Evolutionary conservation across 2,888 invertebrate species (phyloP).

Genomic region (Mesorhabditis sp.): DNA sequence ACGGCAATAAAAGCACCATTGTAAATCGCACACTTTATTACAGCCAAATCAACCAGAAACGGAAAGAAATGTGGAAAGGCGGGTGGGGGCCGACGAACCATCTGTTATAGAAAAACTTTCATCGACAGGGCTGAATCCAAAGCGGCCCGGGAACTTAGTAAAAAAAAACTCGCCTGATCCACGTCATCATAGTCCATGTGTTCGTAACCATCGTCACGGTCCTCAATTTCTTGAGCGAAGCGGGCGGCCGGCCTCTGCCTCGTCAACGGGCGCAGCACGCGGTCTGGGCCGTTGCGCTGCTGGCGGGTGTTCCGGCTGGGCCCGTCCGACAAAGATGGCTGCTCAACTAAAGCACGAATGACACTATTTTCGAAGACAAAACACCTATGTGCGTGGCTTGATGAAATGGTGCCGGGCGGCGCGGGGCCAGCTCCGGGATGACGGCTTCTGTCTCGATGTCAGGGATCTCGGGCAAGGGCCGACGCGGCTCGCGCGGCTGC

Average conservation of each 20-base stretch:
- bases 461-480: background rate
- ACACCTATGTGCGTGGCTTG: background rate
- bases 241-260: too few species aligned
- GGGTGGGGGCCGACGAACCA: too few species aligned
- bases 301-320: too few species aligned
- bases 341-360: background rate
- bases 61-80: too few species aligned
- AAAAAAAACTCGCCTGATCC: too few species aligned
- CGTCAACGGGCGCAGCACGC: too few species aligned
- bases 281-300: background rate
- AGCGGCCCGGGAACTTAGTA: too few species aligned
- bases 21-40: too few species aligned
- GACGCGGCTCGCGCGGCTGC: background rate
- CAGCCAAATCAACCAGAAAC: too few species aligned
- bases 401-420: background rate
- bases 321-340: background rate
- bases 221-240: background rate
- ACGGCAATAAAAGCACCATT: too few species aligned
- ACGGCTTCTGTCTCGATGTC: background rate
- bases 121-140: too few species aligned
- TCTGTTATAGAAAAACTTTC: too few species aligned
- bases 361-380: background rate
- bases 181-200: background rate
- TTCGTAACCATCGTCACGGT: constrained; percentile 6
- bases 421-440: constrained; percentile 5